Percentiles rank a stretch among this genome's conserved stretches.
Conservation (phyloP, 2,888 invertebrate genomes). For the Cryptophagus acutangulus region DNA sequence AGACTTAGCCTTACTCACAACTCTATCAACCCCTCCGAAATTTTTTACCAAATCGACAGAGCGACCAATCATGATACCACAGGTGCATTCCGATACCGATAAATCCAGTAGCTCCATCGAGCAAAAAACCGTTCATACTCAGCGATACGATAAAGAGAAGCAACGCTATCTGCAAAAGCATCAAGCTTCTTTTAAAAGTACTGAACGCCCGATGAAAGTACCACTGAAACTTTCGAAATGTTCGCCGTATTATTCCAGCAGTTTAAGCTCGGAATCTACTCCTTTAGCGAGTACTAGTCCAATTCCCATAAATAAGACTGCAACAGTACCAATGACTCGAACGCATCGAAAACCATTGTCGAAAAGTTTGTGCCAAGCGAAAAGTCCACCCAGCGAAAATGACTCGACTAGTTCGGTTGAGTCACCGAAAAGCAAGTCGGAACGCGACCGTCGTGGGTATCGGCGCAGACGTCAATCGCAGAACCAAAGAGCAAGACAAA, state of each 20-base stretch:
- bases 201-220: conserved; percentile 46
- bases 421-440: conserved; percentile 56
- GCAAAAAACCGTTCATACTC: conserved; percentile 46
- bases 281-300: conserved; percentile 57
- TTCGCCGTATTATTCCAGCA: conserved; percentile 71
- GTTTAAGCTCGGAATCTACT: conserved; percentile 68
- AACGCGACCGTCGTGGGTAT: conserved; percentile 59
- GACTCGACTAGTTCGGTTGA: conserved; percentile 70
- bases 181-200: conserved; percentile 35
- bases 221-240: conserved; percentile 60
- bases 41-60: conserved; percentile 51
- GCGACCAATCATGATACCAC: conserved; percentile 52
- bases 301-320: conserved; percentile 61
- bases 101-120: conserved; percentile 52
- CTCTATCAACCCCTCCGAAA: conserved; percentile 29
- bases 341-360: conserved; percentile 51
- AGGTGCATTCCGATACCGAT: conserved; percentile 48
- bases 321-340: conserved; percentile 45
- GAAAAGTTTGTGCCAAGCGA: conserved; percentile 57
- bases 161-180: conserved; percentile 42
- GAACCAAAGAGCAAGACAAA: conserved; percentile 51
- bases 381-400: conserved; percentile 70
- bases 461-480: conserved; percentile 61
- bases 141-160: conserved; percentile 44
- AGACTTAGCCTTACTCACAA: conserved; percentile 37